Evolutionary conservation across 1,140 invertebrate genomes (phyloP).

Genomic region (Drosophila bipectinata): DNA sequence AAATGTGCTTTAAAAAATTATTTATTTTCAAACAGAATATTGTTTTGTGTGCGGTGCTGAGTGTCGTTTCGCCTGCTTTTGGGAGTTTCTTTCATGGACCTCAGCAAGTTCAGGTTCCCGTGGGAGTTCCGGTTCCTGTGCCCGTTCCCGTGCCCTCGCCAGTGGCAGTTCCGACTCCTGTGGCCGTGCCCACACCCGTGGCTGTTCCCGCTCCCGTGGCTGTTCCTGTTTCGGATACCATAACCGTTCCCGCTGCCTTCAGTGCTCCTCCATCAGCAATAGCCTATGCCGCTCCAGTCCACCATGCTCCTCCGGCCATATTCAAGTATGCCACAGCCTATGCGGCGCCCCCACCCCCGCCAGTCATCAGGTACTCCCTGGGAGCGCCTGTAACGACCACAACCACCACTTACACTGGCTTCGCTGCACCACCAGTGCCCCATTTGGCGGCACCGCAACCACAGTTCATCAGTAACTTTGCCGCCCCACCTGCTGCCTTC

Average conservation of each 20-base stretch:
- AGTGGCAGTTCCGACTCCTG: constrained; percentile 25
- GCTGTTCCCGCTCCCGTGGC: constrained; percentile 49
- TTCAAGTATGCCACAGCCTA: constrained; percentile 52
- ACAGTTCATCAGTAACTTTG: constrained; percentile 21
- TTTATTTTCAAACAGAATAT: constrained; percentile 10
- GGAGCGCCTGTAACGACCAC: constrained; percentile 68
- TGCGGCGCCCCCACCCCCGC: constrained; percentile 33
- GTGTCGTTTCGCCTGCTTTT: neutral
- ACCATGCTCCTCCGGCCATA: constrained; percentile 7
- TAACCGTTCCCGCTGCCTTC: constrained; percentile 23
- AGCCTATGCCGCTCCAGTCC: constrained; percentile 3
- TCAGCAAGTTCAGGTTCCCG: constrained; percentile 16
- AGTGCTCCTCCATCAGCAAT: constrained; percentile 2
- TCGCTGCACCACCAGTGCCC: constrained; percentile 29
- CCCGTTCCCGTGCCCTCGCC: constrained; percentile 35
- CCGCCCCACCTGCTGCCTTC: constrained; percentile 19
- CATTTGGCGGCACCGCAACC: constrained; percentile 38
- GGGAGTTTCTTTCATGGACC: constrained; percentile 50
- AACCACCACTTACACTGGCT: constrained; percentile 62
- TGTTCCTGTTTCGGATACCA: constrained; percentile 55
- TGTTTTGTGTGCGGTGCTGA: constrained; percentile 15
- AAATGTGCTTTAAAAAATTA: neutral
- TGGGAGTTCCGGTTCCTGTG: constrained; percentile 30
- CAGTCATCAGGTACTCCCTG: constrained; percentile 59
- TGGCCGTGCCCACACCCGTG: constrained; percentile 29